Evolutionary conservation across 1,140 invertebrate genomes (phyloP), one percentile per base, ranked within the genome.

Genomic region (Agrilus planipennis): DNA sequence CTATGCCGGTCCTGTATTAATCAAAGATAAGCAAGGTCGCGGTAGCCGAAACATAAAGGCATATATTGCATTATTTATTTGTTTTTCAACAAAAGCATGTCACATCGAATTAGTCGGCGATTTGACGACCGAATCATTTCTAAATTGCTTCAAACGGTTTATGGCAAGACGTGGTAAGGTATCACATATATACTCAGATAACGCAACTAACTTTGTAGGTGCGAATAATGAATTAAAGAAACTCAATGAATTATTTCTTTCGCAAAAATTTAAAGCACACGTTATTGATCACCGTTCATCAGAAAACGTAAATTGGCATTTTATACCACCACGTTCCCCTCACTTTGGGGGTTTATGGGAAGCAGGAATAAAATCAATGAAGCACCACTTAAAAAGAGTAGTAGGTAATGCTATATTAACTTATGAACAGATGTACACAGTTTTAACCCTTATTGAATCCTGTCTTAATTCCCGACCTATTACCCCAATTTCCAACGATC

Each of bases 11-110:
- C 57, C 60, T 3, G 41, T 59, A 39, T 35, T 34, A 1, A 40
- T 62, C 4, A 52, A 52, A 45, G 35, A 44, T 20, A 42, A 31
- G 9, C 40, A 40, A 29, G 14, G 15, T 2, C 37, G 46, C 14
- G 45, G 41, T 25, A 12, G 21, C 14, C 45, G 40, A 11, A 25
- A 28, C 2, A 27, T 47, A 11, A 66, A 65, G 38, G 38, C 42
- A 3, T 64, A 62, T 34, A 44, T 61, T 3, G 35, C 37, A 15
- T 15, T 67, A 1, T 64, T 65, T 36, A 41, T 62, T 2, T 66
- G 61, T 50, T 38, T 60, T 16, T 29, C 49, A 0, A 54, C 53
- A 0, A 52, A 53, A 17, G 60, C 62, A 1, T 40, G 64, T 1
- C 61, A 65, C 45, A 38, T 63, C 15, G 62, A 67, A 35, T 38